Evolutionary conservation across 2,113 vertebrate species (phyloP).

Genomic region (Tinamus guttatus): DNA sequence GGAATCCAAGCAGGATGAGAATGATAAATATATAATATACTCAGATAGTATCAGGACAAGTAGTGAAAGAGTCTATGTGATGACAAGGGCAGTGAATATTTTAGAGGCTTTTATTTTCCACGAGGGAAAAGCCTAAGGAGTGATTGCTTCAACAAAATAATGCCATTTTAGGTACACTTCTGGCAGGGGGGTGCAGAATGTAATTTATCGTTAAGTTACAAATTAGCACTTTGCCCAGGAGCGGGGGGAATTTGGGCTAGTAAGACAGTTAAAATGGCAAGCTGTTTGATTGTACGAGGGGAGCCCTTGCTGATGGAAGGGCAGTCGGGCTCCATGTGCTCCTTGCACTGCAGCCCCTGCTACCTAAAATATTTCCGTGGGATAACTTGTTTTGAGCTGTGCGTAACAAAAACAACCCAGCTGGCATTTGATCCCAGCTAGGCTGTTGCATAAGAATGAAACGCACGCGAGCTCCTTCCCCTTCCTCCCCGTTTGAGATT

Average conservation of each 20-base stretch:
- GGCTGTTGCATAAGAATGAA: background rate
- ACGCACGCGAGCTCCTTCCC: background rate
- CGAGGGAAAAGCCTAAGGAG: background rate
- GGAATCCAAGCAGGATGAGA: background rate
- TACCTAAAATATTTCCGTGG: background rate
- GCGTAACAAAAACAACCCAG: background rate
- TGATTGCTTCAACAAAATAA: background rate
- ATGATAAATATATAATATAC: background rate
- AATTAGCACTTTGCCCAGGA: too few species aligned
- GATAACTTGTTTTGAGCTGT: background rate
- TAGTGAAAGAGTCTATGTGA: too few species aligned
- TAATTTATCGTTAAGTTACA: background rate
- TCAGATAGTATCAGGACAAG: background rate
- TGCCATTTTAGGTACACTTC: accelerated
- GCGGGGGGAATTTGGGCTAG: background rate
- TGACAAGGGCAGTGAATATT: background rate
- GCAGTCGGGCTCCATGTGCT: background rate
- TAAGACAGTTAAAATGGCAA: background rate
- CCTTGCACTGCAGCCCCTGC: background rate
- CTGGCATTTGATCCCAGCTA: background rate
- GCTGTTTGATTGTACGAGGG: background rate
- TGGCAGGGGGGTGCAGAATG: background rate
- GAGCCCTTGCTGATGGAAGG: accelerated
- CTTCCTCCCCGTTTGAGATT: background rate
- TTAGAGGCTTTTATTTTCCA: background rate